Percentiles rank a stretch among this genome's conserved stretches.
These are phyloP conservation scores for Pseudorhombus dupliciocellatus DNA, from an alignment of 2,113 vertebrate genomes.

Conservation along the genomic window DNA sequence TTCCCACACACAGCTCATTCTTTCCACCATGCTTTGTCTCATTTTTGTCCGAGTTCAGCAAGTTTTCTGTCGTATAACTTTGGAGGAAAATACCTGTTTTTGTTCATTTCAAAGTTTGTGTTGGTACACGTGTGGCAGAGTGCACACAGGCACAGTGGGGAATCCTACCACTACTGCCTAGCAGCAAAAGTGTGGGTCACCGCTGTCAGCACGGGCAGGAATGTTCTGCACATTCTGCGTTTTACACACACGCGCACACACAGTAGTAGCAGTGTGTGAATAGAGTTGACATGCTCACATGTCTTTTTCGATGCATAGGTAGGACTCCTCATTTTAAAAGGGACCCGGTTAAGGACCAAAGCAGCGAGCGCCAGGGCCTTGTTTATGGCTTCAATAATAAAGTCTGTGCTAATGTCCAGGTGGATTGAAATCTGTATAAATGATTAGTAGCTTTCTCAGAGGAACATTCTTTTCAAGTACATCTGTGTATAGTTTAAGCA, in stretches of 20 bases:
- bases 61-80: no score
- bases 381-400: slow-evolving; percentile 21
- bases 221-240: slow-evolving; percentile 61
- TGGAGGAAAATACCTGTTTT: background rate
- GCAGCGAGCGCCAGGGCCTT: background rate
- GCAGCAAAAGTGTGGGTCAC: slow-evolving; percentile 51
- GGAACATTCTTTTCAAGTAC: slow-evolving; percentile 16
- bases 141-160: slow-evolving; percentile 18
- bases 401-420: slow-evolving; percentile 21
- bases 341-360: background rate
- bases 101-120: background rate
- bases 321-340: background rate
- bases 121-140: slow-evolving; percentile 6
- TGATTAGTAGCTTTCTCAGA: slow-evolving; percentile 23
- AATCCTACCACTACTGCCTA: slow-evolving; percentile 47
- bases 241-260: slow-evolving; percentile 17
- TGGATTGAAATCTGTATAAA: slow-evolving; percentile 38
- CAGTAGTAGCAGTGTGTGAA: slow-evolving; percentile 18
- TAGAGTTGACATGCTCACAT: slow-evolving; percentile 16
- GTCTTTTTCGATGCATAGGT: slow-evolving; percentile 2
- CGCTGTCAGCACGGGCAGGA: slow-evolving; percentile 53
- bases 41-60: background rate
- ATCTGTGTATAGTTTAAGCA: slow-evolving; percentile 50
- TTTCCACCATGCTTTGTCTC: slow-evolving; percentile 18
- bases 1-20: slow-evolving; percentile 29